These are phyloP conservation scores for Rhagologus leucostigma DNA, from an alignment of 2,113 vertebrate species.

Conservation along the genomic window DNA sequence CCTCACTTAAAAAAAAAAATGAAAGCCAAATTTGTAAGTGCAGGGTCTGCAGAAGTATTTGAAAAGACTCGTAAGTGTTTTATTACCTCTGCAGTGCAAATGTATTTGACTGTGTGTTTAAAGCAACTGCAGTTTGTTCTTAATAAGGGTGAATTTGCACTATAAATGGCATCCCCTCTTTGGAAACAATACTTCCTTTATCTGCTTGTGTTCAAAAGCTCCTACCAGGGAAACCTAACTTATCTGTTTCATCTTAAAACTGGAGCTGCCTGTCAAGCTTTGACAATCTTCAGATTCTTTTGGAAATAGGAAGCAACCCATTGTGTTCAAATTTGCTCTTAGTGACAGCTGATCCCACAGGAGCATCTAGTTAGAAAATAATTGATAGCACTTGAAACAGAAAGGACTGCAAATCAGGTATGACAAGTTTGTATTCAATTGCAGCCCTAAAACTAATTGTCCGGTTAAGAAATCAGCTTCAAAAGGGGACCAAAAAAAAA, in stretches of 20 bases:
- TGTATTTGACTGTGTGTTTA: background rate
- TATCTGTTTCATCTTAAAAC: constrained; percentile 65
- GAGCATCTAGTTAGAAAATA: constrained; percentile 56
- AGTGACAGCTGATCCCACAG: constrained; percentile 62
- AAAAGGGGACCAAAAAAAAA: background rate
- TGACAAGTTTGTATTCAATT: constrained; percentile 15
- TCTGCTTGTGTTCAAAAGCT: constrained; percentile 41
- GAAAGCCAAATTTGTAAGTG: background rate
- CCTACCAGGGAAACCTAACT: constrained; percentile 52
- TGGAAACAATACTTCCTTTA: constrained; percentile 49
- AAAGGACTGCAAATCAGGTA: constrained; percentile 14
- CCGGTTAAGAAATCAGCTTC: constrained; percentile 33
- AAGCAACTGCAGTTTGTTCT: constrained; percentile 13
- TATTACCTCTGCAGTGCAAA: constrained; percentile 26
- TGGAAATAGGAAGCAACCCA: constrained; percentile 68
- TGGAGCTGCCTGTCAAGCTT: constrained; percentile 42
- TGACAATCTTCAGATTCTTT: constrained; percentile 57
- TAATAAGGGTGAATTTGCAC: constrained; percentile 23
- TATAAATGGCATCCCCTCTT: constrained; percentile 32
- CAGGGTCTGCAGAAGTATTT: background rate
- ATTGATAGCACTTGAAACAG: constrained; percentile 38
- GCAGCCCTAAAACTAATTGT: constrained; percentile 44
- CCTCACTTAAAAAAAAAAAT: background rate
- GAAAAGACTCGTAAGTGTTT: background rate
- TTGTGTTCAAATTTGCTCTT: constrained; percentile 61